phyloP scores from a whole-genome alignment of 2,113 vertebrate genomes.

The Theropithecus gelada region DNA sequence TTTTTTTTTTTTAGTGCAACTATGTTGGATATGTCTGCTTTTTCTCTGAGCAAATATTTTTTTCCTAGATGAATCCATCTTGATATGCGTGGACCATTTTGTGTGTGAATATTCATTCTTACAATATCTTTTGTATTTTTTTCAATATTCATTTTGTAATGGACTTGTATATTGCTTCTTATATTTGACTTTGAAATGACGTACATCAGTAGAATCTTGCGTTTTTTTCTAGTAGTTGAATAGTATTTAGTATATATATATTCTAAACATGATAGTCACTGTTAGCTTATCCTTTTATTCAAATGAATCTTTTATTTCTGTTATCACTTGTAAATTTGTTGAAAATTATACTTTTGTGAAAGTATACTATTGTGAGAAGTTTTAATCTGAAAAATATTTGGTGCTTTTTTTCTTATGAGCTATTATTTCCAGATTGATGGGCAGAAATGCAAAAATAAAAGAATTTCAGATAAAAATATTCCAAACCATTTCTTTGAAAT shows the following conservation, averaged over 20 bases:
- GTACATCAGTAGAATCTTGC: neutral
- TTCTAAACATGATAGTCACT: neutral
- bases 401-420: conserved; percentile 60
- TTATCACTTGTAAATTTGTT: conserved; percentile 18
- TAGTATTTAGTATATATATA: neutral
- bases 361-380: neutral
- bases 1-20: neutral
- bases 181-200: conserved; percentile 21
- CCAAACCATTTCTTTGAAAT: conserved; percentile 47
- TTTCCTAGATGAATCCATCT: neutral
- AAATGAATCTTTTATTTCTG: conserved; percentile 41
- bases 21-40: neutral
- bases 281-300: conserved; percentile 3
- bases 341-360: conserved; percentile 35
- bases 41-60: neutral
- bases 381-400: conserved; percentile 50
- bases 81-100: neutral
- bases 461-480: conserved; percentile 20
- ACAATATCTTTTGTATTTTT: neutral
- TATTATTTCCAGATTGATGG: conserved; percentile 75
- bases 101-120: conserved; percentile 5
- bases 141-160: neutral
- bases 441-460: conserved; percentile 62
- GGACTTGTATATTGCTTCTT: conserved; percentile 3
- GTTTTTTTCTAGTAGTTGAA: conserved; percentile 20